phyloP scores from a whole-genome alignment of 37 sponge, comb jelly and placozoan genomes.

The Halichondria panicea region DNA sequence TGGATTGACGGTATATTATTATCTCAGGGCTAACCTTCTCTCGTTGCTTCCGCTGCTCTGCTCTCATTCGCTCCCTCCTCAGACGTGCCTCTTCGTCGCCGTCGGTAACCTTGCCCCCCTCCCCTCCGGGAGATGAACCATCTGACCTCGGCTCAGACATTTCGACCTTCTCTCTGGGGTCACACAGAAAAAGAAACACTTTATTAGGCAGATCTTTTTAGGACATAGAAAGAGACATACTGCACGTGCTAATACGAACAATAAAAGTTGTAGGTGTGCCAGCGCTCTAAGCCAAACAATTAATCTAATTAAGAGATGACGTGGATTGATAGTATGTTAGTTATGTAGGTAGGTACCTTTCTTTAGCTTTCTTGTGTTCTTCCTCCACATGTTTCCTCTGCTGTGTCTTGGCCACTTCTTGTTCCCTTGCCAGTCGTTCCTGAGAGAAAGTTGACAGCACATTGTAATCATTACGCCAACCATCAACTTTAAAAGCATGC shows the following conservation, averaged over 20 bases:
- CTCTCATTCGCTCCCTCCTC: conserved; percentile 38
- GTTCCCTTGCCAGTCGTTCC: conserved; percentile 54
- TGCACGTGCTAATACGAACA: neutral
- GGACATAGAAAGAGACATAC: neutral
- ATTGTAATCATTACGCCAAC: neutral
- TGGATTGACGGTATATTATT: neutral
- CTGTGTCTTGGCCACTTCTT: conserved; percentile 42
- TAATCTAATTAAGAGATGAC: neutral
- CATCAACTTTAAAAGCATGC: neutral
- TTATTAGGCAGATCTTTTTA: too few relatives aligned
- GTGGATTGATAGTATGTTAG: neutral
- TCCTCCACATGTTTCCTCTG: conserved; percentile 37
- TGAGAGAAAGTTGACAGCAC: neutral
- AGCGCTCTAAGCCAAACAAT: neutral
- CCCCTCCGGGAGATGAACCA: too few relatives aligned
- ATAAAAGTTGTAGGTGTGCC: neutral
- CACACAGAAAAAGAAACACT: neutral
- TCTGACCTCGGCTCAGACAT: too few relatives aligned
- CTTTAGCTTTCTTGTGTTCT: neutral
- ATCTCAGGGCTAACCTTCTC: conserved; percentile 39
- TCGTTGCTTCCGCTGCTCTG: conserved; percentile 43
- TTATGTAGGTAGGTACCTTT: neutral
- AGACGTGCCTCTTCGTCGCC: conserved; percentile 2
- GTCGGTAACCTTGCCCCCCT: neutral
- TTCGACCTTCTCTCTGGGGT: too few relatives aligned